These are phyloP conservation scores for Theretra japonica DNA, from an alignment of 2,888 invertebrate species.

Conservation along the genomic window DNA sequence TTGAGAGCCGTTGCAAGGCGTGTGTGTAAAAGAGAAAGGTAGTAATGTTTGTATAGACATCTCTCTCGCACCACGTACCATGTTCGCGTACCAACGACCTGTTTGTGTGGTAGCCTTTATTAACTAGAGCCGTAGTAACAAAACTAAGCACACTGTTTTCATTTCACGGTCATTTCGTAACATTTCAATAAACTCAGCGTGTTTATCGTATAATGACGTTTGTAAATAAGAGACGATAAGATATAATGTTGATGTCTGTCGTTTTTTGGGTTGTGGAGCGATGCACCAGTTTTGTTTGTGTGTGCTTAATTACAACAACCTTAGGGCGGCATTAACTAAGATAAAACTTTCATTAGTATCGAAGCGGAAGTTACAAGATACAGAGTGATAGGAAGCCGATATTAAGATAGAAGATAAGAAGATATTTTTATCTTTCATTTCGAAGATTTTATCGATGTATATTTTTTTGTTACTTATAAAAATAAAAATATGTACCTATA, in stretches of 20 bases:
- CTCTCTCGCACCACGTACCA: conserved; percentile 65
- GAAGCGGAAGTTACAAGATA: conserved; percentile 5
- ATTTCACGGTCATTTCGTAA: conserved; percentile 81
- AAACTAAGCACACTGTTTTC: conserved; percentile 49
- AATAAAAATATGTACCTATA: too few species aligned
- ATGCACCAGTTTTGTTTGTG: background rate
- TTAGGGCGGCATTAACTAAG: conserved; percentile 3
- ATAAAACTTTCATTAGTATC: background rate
- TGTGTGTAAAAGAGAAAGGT: conserved; percentile 50
- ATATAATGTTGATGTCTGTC: conserved; percentile 29
- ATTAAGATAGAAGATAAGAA: background rate
- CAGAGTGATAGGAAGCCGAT: background rate
- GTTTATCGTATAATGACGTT: conserved; percentile 56
- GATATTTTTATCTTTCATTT: too few species aligned
- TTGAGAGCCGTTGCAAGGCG: conserved; percentile 60
- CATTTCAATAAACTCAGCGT: conserved; percentile 67
- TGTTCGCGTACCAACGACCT: conserved; percentile 80
- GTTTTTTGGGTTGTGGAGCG: background rate
- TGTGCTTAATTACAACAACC: background rate
- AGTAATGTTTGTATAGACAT: conserved; percentile 72
- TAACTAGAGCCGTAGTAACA: conserved; percentile 68
- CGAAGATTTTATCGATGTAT: too few species aligned
- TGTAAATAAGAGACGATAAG: conserved; percentile 60
- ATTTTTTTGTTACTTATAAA: too few species aligned
- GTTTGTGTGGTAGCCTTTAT: conserved; percentile 66